These are phyloP conservation scores for Lagocephalus sceleratus DNA, from an alignment of 2,797 vertebrate genomes.

Conservation along the genomic window DNA sequence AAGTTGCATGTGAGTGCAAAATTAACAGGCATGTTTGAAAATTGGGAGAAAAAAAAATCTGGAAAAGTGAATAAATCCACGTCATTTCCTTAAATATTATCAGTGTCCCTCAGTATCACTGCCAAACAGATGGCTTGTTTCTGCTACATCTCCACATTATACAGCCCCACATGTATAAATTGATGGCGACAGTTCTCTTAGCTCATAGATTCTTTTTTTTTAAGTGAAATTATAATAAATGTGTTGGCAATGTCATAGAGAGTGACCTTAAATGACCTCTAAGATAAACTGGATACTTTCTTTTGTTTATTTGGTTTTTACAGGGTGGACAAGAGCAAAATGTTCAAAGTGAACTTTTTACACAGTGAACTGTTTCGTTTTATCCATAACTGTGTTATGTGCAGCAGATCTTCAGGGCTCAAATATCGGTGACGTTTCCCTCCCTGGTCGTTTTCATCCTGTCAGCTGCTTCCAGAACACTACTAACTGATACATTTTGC, in stretches of 20 bases:
- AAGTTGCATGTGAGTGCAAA: constrained; percentile 14
- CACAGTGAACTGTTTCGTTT: too few relatives aligned
- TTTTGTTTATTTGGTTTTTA: constrained; percentile 47
- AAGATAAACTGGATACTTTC: constrained; percentile 24
- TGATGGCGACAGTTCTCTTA: constrained; percentile 21
- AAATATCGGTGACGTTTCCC: too few relatives aligned
- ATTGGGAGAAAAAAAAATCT: constrained; percentile 16
- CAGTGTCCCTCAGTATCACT: constrained; percentile 20
- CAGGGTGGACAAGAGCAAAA: constrained; percentile 1
- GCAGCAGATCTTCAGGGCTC: too few relatives aligned
- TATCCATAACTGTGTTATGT: too few relatives aligned
- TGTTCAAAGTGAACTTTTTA: too few relatives aligned
- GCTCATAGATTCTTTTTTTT: constrained; percentile 5
- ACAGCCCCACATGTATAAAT: constrained; percentile 26
- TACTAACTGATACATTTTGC: neutral
- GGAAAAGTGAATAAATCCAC: constrained; percentile 4
- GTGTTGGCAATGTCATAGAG: constrained; percentile 37
- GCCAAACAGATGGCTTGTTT: constrained; percentile 47
- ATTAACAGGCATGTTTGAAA: constrained; percentile 8
- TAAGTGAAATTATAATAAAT: constrained; percentile 25
- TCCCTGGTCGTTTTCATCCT: neutral
- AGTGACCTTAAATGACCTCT: constrained; percentile 21
- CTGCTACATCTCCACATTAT: constrained; percentile 11
- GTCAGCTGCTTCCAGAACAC: neutral
- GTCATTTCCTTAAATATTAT: constrained; percentile 17